A percentile compares a stretch with the other conserved stretches of the same genome.
Evolutionary conservation across 2,888 invertebrate species (phyloP).

Genomic region (Polyploca ridens): DNA sequence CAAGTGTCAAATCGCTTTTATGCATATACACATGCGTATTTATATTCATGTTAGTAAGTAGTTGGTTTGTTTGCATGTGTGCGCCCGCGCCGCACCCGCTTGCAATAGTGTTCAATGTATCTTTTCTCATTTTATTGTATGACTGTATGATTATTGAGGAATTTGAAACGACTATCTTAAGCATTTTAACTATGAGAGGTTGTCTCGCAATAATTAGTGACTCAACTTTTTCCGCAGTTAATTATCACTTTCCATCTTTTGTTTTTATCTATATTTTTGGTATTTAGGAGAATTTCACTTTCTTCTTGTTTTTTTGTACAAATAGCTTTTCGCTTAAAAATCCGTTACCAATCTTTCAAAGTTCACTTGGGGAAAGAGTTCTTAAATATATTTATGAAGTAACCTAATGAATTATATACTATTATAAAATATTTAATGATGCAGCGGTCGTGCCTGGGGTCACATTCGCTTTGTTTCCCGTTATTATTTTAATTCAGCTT

Average conservation of each 20-base stretch:
- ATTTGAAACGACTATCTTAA: not conserved
- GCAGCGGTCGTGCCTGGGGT: no score
- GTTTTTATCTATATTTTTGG: not conserved
- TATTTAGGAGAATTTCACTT: slow-evolving; percentile 1
- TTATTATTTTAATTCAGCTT: no score
- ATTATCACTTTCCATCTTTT: slow-evolving; percentile 7
- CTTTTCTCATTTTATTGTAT: slow-evolving; percentile 2
- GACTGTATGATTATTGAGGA: not conserved
- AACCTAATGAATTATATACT: no score
- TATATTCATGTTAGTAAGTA: slow-evolving; percentile 22
- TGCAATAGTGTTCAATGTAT: slow-evolving; percentile 8
- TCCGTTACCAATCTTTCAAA: no score
- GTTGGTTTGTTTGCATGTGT: slow-evolving; percentile 38
- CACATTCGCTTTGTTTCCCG: no score
- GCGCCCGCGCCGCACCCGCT: slow-evolving; percentile 13
- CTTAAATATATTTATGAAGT: no score
- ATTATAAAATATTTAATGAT: no score
- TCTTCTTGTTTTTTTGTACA: not conserved
- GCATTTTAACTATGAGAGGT: not conserved
- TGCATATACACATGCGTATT: slow-evolving; percentile 36
- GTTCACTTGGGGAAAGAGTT: no score
- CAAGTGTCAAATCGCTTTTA: slow-evolving; percentile 65
- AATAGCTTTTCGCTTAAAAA: not conserved
- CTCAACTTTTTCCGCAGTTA: not conserved
- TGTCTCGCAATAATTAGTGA: not conserved